Conservation (phyloP, 1,140 invertebrate species). For the Conus ventricosus region DNA sequence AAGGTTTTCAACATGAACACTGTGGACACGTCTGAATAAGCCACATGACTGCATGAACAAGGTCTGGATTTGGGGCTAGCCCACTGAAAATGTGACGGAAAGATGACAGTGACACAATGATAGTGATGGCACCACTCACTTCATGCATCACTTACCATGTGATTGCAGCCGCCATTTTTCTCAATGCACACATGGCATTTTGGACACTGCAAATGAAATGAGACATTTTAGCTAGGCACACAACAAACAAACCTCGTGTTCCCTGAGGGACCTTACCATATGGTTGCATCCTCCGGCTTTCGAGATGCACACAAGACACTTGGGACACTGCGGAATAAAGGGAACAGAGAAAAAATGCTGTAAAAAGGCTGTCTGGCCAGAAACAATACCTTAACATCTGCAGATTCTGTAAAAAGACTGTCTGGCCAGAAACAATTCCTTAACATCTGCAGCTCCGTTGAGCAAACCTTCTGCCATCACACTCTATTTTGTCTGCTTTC, state of each 20-base stretch:
- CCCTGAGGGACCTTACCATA: slow-evolving; percentile 80
- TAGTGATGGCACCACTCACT: background rate
- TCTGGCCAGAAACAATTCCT: background rate
- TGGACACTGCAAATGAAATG: slow-evolving; percentile 85
- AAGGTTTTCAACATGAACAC: background rate
- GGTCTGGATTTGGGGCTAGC: background rate
- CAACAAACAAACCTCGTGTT: background rate
- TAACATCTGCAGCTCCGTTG: too few relatives aligned
- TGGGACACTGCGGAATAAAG: slow-evolving; percentile 86
- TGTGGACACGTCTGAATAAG: background rate
- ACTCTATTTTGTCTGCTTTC: too few relatives aligned
- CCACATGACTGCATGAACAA: background rate
- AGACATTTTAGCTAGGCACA: background rate
- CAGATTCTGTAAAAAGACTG: background rate
- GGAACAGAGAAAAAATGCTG: slow-evolving; percentile 17
- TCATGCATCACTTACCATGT: slow-evolving; percentile 82
- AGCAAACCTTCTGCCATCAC: too few relatives aligned
- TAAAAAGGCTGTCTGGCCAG: slow-evolving; percentile 25
- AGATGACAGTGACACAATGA: background rate
- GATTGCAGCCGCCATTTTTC: slow-evolving; percentile 99
- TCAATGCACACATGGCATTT: slow-evolving; percentile 99
- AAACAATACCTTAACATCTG: background rate
- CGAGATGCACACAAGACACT: slow-evolving; percentile 99
- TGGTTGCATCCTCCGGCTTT: slow-evolving; percentile 99
- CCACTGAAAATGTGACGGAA: background rate